These are phyloP conservation scores for Mycetomoellerius zeteki DNA, from an alignment of 1,140 invertebrate genomes.

Conservation along the genomic window DNA sequence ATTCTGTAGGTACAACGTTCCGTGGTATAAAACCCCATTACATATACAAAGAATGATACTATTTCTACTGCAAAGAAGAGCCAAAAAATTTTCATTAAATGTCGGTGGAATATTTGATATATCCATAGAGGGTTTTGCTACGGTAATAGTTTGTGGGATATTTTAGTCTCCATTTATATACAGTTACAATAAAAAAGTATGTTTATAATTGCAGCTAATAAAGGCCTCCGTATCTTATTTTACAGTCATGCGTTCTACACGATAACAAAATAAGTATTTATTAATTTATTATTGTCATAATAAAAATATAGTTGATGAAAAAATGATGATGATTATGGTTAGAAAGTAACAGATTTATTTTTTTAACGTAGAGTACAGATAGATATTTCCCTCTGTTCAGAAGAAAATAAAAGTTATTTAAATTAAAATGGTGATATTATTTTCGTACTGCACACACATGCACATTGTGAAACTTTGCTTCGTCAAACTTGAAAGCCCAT, in stretches of 20 bases:
- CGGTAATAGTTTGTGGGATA: not conserved
- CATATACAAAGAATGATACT: slow-evolving; percentile 22
- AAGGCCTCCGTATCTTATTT: slow-evolving; percentile 25
- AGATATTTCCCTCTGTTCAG: no score
- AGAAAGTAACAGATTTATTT: no score
- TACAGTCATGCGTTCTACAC: slow-evolving; percentile 10
- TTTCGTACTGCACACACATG: no score
- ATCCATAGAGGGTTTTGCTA: not conserved
- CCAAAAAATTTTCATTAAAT: not conserved
- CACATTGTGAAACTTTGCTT: no score
- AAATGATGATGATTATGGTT: no score
- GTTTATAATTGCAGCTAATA: not conserved
- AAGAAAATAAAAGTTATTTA: no score
- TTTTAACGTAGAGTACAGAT: no score
- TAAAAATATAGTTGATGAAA: no score
- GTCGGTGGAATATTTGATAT: not conserved
- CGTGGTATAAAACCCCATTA: slow-evolving; percentile 11
- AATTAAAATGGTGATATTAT: no score
- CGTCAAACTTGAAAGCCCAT: no score
- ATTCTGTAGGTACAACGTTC: not conserved
- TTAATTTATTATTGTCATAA: no score
- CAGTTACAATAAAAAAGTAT: not conserved
- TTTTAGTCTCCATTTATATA: not conserved
- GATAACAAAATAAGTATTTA: not conserved
- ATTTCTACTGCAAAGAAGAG: not conserved